Percentiles rank a stretch among this genome's conserved stretches.
Evolutionary conservation across 2,113 vertebrate species (phyloP).

Genomic region (Calypte anna): DNA sequence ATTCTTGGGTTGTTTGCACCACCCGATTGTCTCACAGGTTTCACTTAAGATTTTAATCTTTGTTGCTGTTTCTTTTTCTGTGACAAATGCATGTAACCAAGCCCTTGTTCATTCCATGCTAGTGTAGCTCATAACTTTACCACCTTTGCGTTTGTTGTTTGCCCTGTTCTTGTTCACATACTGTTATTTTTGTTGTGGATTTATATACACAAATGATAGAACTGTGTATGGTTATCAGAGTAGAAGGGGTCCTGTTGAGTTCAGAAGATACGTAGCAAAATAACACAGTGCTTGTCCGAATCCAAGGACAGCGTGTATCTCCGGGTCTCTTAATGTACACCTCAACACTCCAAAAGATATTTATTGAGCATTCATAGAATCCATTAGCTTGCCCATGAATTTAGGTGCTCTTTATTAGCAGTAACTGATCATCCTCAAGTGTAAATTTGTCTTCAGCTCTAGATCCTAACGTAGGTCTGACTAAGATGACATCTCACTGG

Average conservation of each 20-base stretch:
- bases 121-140: background rate
- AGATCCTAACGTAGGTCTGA: background rate
- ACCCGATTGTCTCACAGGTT: conserved; percentile 81
- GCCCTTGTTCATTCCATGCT: background rate
- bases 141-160: background rate
- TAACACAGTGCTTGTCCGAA: background rate
- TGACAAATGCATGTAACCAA: background rate
- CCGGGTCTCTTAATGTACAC: background rate
- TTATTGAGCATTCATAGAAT: background rate
- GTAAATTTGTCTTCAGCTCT: background rate
- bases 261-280: background rate
- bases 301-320: background rate
- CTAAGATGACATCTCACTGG: background rate
- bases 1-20: conserved; percentile 90
- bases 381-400: background rate
- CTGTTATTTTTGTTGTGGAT: background rate
- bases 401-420: background rate
- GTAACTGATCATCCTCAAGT: background rate
- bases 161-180: background rate
- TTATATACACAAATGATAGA: background rate
- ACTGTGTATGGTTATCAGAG: background rate
- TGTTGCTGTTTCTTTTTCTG: background rate
- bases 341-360: background rate
- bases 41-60: conserved; percentile 8
- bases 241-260: background rate